These are phyloP conservation scores for Podotricha telesiphe DNA, from an alignment of 2,888 invertebrate genomes.

Conservation along the genomic window DNA sequence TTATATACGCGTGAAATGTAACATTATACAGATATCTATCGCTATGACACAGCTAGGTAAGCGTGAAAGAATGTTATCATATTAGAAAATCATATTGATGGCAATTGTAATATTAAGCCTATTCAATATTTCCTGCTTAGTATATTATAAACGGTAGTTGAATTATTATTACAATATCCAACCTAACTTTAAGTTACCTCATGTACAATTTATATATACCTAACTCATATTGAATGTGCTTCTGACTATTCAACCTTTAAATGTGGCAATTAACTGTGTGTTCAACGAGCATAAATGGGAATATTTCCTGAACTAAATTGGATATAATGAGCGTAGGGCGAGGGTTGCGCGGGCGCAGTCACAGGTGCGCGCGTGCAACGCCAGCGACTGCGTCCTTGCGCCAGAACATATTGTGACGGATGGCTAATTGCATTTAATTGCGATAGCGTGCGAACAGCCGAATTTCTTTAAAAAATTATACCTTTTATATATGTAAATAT, in stretches of 20 bases:
- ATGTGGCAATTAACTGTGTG: slow-evolving; percentile 63
- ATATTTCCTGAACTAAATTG: slow-evolving; percentile 74
- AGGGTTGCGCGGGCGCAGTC: slow-evolving; percentile 64
- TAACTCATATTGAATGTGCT: slow-evolving; percentile 36
- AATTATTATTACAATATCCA: not conserved
- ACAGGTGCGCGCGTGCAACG: slow-evolving; percentile 74
- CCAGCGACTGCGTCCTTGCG: slow-evolving; percentile 38
- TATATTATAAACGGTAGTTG: not conserved
- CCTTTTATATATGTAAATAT: not conserved
- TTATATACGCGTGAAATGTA: slow-evolving; percentile 65
- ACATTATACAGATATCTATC: slow-evolving; percentile 36
- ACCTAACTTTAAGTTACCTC: not conserved
- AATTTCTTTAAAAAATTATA: slow-evolving; percentile 3
- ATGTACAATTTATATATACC: not conserved
- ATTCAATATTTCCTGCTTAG: not conserved
- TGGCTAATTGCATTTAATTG: slow-evolving; percentile 66
- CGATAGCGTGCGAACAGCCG: slow-evolving; percentile 53
- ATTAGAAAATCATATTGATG: not conserved
- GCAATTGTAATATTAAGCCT: not conserved
- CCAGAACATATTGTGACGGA: slow-evolving; percentile 52
- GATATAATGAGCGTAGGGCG: slow-evolving; percentile 71
- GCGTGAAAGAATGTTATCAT: slow-evolving; percentile 20
- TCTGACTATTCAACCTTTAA: slow-evolving; percentile 54
- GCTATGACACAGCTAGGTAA: slow-evolving; percentile 24
- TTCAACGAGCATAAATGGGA: slow-evolving; percentile 72